phyloP scores from a whole-genome alignment of 2,888 invertebrate species.

The Platycheirus rosarum region DNA sequence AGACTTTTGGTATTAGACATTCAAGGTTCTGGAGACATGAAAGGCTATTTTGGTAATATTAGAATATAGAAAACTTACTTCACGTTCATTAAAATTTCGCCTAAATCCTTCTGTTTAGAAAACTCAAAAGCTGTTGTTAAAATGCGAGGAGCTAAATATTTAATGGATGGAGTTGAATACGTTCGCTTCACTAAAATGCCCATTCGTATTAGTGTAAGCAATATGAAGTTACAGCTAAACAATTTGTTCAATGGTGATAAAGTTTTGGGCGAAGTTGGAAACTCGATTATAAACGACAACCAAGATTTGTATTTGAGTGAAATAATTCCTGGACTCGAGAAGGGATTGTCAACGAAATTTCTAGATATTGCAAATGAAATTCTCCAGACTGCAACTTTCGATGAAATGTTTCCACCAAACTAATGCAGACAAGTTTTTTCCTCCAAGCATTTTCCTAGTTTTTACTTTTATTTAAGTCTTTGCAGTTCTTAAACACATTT shows the following conservation, averaged over 20 bases:
- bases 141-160: conserved; percentile 80
- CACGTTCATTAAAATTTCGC: not conserved
- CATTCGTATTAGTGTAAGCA: conserved; percentile 79
- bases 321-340: conserved; percentile 81
- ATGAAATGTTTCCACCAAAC: conserved; percentile 82
- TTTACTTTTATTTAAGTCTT: no score
- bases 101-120: conserved; percentile 77
- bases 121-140: conserved; percentile 80
- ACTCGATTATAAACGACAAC: conserved; percentile 81
- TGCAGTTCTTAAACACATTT: no score
- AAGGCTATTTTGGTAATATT: conserved; percentile 79
- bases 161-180: conserved; percentile 79
- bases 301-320: conserved; percentile 81
- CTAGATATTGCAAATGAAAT: conserved; percentile 81
- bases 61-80: not conserved
- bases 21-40: conserved; percentile 81
- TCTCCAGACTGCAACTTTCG: conserved; percentile 80
- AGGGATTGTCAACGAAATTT: conserved; percentile 81
- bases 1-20: conserved; percentile 81
- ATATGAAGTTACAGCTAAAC: conserved; percentile 80
- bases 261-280: conserved; percentile 81
- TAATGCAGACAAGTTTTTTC: no score
- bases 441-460: no score
- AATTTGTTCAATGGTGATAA: conserved; percentile 82
- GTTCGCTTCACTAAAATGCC: conserved; percentile 80